These are phyloP conservation scores for Habroteleia sp. DNA, from an alignment of 2,888 invertebrate genomes.

Conservation along the genomic window DNA sequence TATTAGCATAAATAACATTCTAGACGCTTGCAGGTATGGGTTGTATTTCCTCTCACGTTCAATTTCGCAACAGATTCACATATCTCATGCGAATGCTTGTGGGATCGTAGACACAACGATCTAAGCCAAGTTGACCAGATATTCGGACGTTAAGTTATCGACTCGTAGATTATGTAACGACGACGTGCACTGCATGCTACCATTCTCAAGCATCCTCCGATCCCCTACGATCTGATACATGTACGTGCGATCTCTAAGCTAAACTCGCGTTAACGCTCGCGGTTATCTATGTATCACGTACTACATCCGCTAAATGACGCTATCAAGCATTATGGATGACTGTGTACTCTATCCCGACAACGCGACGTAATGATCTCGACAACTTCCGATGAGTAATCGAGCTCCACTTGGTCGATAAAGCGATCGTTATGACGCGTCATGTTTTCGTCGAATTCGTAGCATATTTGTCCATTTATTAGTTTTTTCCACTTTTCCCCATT, in stretches of 20 bases:
- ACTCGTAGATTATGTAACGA: slow-evolving; percentile 61
- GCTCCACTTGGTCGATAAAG: slow-evolving; percentile 38
- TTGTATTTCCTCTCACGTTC: slow-evolving; percentile 2
- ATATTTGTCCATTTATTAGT: slow-evolving; percentile 8
- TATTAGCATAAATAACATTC: slow-evolving; percentile 22
- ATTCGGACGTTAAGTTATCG: slow-evolving; percentile 56
- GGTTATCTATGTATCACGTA: slow-evolving; percentile 61
- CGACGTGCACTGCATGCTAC: slow-evolving; percentile 58
- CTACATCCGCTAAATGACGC: slow-evolving; percentile 57
- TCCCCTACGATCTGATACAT: slow-evolving; percentile 55
- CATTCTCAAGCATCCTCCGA: slow-evolving; percentile 55
- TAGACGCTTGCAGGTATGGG: not conserved
- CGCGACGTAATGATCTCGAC: slow-evolving; percentile 41
- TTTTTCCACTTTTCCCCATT: too few species aligned
- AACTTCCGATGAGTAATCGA: slow-evolving; percentile 54
- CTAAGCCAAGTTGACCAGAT: slow-evolving; percentile 53
- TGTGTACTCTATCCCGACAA: slow-evolving; percentile 36
- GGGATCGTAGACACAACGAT: slow-evolving; percentile 32
- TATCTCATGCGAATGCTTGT: slow-evolving; percentile 30
- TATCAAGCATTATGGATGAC: slow-evolving; percentile 59
- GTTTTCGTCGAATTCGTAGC: slow-evolving; percentile 31
- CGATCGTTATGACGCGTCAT: slow-evolving; percentile 22
- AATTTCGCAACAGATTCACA: slow-evolving; percentile 36
- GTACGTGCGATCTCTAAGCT: slow-evolving; percentile 54
- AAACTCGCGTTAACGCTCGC: slow-evolving; percentile 58